Base-by-base conservation (phyloP, 2,888 invertebrate species). In the Dicycla oo region DNA sequence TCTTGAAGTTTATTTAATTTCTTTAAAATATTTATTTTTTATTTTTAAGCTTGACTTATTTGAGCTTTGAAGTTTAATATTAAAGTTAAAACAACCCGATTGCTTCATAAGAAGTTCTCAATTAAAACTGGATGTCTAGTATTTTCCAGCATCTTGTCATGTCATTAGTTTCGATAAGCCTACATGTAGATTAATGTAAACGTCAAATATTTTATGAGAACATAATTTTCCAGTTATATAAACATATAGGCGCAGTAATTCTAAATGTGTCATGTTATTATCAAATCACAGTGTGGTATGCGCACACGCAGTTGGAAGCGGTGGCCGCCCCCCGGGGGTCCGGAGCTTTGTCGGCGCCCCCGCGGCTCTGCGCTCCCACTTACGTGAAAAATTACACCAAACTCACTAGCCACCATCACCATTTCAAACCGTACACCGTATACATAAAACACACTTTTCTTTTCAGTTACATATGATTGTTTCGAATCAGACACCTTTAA, bases 291-390 rank as follows among this genome's bases (percentile, higher is more conserved):
- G 88, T 80, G 78, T 84, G 89, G 85, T 87, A 86, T 88, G 89
- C 90, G 91, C 88, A 75, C 80, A 82, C 88, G 89, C 90, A 88
- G 88, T 88, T 87, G 87, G 91, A 86, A 90, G 88, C 91, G 86
- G 92, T 90, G 90, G 93, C 87, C 85, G 90, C 90, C 93, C 92
- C 94, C 93, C 81, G 93, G 92, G 93, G 91, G 76, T 54, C 23
- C 64, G 47, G 57, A 38, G 83, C 95, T 94, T 95, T 95, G 95
- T 93, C 94, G 95, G 95, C 88, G 90, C 91, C 93, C 93, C 95
- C 89, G 93, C 88, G 82, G 94, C 68, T 89, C 76, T 64, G 84
- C 79, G 87, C 90, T 89, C 85, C 88, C 87, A 91, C 91, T 91
- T 90, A 93, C 87, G 90, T 94, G 94, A 94, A 93, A 94, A 94